Evolutionary conservation across 1,140 invertebrate species (phyloP).

Genomic region (Procambarus virginalis): DNA sequence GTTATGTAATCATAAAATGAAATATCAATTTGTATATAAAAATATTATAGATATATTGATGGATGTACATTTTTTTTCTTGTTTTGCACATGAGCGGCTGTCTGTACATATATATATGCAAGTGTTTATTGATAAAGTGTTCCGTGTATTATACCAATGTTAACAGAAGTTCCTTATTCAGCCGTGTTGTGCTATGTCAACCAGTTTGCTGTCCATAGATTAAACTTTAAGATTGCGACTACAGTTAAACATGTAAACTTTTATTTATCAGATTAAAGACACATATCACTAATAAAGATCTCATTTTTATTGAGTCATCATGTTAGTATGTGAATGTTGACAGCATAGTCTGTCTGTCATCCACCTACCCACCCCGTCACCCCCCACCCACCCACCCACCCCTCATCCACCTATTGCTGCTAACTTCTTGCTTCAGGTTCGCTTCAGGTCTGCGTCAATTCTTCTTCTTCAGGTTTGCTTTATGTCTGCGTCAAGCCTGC

Average conservation of each 20-base stretch:
- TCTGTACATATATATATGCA: conserved; percentile 15
- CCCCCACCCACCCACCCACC: too few species aligned
- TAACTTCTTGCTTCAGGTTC: too few species aligned
- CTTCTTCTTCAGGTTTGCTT: too few species aligned
- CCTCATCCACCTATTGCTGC: too few species aligned
- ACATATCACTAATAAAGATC: not conserved
- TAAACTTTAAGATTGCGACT: not conserved
- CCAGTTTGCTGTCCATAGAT: conserved; percentile 18
- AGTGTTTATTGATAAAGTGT: conserved; percentile 18
- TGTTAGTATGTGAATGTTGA: too few species aligned
- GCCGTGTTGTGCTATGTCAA: conserved; percentile 16
- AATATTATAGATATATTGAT: conserved; percentile 15
- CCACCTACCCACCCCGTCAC: too few species aligned
- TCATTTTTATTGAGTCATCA: too few species aligned
- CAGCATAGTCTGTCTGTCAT: too few species aligned
- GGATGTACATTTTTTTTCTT: conserved; percentile 7
- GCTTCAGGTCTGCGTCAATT: too few species aligned
- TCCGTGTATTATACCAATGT: conserved; percentile 16
- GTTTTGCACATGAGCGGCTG: conserved; percentile 11
- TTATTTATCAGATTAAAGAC: not conserved
- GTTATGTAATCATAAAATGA: not conserved
- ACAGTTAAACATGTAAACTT: not conserved
- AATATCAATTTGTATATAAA: conserved; percentile 17
- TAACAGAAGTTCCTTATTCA: conserved; percentile 31
- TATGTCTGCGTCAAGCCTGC: too few species aligned